Evolutionary conservation across 2,797 vertebrate genomes (phyloP), one percentile per base, ranked within the genome.

Genomic region (Mus spretus): DNA sequence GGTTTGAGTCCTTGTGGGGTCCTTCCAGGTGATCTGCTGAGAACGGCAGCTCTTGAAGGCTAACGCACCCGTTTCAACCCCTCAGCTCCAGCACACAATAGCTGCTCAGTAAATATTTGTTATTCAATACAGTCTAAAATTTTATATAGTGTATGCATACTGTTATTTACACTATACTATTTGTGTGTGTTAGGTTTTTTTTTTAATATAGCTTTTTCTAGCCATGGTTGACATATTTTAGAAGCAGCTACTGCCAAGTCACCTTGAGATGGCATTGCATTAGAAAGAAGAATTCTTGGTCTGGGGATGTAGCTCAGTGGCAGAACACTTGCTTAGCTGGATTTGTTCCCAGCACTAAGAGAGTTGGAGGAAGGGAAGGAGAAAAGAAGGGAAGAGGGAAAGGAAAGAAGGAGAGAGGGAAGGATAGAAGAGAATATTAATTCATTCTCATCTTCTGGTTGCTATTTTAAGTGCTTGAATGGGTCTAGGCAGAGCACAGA

Each of bases 241-340:
- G 55, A 92, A 89, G 40, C 72, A 94, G 15, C 40, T 50, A 77
- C 89, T 96, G n/a, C 44, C n/a, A 90, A 50, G 50, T 95, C 67
- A 80, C n/a, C 24, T 55, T 72, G 74, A 55, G 24, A 94, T 86
- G 83, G 34, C 93, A 44, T 77, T 34, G 50, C 1, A 63, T 86
- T 74, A 81, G 53, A 86, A 92, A 79, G 44, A 22, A 89, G 17
- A 95, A 17, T 96, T 88, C 47, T 93, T 28, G 22, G 11, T 28
- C 55, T 28, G 19, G 40, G 26, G 28, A 7, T 61, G 26, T 34
- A 61, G 13, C 17, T 79, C 63, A 47, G 47, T 50, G 24, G 15
- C n/a, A 61, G 40, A 81, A 13, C 17, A 14, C 22, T 57, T 78
- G 17, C 31, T 53, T 79, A 24, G 47, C 50, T 57, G 47, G 28